Evolutionary conservation across 1,140 invertebrate species (phyloP).

Genomic region (Glomeris maerens): DNA sequence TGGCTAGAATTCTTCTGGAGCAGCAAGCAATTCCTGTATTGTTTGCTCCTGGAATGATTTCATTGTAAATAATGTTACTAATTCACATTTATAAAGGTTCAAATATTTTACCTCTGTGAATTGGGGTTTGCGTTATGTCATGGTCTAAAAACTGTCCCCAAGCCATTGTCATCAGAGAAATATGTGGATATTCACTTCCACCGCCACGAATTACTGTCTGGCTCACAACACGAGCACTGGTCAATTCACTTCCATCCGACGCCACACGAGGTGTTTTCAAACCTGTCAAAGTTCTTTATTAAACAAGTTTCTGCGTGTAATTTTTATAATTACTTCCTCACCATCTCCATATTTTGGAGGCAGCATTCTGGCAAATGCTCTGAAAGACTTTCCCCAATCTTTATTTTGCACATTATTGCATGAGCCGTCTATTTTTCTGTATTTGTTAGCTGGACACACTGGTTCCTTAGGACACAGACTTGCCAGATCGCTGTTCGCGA

Average conservation of each 20-base stretch:
- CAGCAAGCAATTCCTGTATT: slow-evolving; percentile 42
- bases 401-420: slow-evolving; percentile 46
- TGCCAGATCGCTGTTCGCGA: too few species aligned
- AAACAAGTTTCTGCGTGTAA: too few species aligned
- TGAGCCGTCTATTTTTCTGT: slow-evolving; percentile 42
- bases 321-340: too few species aligned
- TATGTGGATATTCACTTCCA: slow-evolving; percentile 45
- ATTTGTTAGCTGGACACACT: too few species aligned
- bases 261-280: background rate
- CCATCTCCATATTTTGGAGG: slow-evolving; percentile 22
- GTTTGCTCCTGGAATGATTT: slow-evolving; percentile 7
- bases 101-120: slow-evolving; percentile 4
- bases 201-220: slow-evolving; percentile 18
- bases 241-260: slow-evolving; percentile 3
- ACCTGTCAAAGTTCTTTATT: too few species aligned
- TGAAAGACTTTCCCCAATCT: slow-evolving; percentile 39
- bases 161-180: slow-evolving; percentile 41
- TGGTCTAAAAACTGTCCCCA: slow-evolving; percentile 17
- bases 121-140: slow-evolving; percentile 15
- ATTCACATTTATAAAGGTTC: background rate
- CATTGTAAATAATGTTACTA: background rate
- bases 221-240: slow-evolving; percentile 10
- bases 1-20: slow-evolving; percentile 30
- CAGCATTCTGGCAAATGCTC: slow-evolving; percentile 35
- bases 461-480: too few species aligned